phyloP scores from a whole-genome alignment of 2,797 vertebrate genomes.

The Poecilia picta region DNA sequence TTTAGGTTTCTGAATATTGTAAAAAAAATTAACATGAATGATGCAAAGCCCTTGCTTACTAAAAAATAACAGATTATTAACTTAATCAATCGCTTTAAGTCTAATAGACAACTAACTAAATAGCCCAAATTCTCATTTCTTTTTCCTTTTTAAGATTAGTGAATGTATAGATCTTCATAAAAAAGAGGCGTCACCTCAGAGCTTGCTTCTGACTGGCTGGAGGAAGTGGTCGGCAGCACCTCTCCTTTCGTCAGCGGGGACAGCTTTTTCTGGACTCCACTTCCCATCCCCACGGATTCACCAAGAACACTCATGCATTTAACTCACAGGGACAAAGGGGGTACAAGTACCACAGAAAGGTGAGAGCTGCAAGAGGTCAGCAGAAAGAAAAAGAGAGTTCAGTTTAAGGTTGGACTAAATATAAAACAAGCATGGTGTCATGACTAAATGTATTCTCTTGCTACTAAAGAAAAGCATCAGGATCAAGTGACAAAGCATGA shows the following conservation, averaged over 20 bases:
- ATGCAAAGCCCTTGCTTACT: background rate
- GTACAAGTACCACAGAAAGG: slow-evolving; percentile 17
- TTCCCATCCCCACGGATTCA: slow-evolving; percentile 87
- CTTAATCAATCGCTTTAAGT: background rate
- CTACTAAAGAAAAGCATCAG: slow-evolving; percentile 4
- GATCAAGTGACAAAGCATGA: slow-evolving; percentile 34
- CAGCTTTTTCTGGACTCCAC: slow-evolving; percentile 86
- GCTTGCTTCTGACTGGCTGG: slow-evolving; percentile 83
- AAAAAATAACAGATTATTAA: background rate
- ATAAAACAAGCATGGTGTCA: slow-evolving; percentile 19
- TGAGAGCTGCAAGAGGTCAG: slow-evolving; percentile 15
- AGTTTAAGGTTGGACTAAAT: slow-evolving; percentile 24
- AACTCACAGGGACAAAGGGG: slow-evolving; percentile 15
- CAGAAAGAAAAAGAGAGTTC: slow-evolving; percentile 1
- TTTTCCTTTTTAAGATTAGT: background rate
- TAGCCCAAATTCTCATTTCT: no score
- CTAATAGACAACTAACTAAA: background rate
- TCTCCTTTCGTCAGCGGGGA: slow-evolving; percentile 81
- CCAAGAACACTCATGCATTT: slow-evolving; percentile 61
- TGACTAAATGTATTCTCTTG: slow-evolving; percentile 2
- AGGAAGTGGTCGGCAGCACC: slow-evolving; percentile 75
- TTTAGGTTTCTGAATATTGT: background rate
- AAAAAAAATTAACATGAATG: background rate
- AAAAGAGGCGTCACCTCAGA: slow-evolving; percentile 5
- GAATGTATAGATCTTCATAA: background rate